Evolutionary conservation across 2,113 vertebrate genomes (phyloP).

Genomic region (Zapornia atra): DNA sequence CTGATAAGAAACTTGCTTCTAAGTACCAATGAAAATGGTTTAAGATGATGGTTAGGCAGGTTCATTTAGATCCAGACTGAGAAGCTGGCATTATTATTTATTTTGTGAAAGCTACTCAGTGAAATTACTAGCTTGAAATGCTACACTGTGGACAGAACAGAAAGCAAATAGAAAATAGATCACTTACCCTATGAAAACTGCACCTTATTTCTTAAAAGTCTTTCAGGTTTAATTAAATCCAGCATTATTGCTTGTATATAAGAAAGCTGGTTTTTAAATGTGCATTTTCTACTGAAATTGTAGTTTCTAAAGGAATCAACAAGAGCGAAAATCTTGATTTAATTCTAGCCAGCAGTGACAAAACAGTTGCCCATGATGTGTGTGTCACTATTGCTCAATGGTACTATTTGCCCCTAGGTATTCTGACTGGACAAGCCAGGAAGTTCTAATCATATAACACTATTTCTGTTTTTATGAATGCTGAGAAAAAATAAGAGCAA

Average conservation of each 20-base stretch:
- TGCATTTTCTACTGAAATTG: neutral
- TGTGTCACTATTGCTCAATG: neutral
- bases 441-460: neutral
- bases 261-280: neutral
- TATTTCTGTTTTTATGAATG: neutral
- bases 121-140: neutral
- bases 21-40: neutral
- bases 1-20: neutral
- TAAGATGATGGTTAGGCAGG: neutral
- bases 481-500: neutral
- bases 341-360: neutral
- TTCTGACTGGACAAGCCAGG: neutral
- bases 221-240: slow-evolving; percentile 19
- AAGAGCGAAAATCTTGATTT: neutral
- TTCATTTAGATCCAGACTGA: neutral
- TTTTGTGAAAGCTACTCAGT: neutral
- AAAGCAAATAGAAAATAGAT: slow-evolving; percentile 7
- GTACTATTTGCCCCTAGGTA: neutral
- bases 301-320: neutral
- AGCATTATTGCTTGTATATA: neutral
- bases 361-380: neutral
- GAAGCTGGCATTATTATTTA: neutral
- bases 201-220: neutral
- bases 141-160: neutral
- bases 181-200: neutral